Percentiles rank a stretch among this genome's conserved stretches.
Evolutionary conservation across 2,113 vertebrate genomes (phyloP).

Genomic region (Trichomycterus rosablanca): DNA sequence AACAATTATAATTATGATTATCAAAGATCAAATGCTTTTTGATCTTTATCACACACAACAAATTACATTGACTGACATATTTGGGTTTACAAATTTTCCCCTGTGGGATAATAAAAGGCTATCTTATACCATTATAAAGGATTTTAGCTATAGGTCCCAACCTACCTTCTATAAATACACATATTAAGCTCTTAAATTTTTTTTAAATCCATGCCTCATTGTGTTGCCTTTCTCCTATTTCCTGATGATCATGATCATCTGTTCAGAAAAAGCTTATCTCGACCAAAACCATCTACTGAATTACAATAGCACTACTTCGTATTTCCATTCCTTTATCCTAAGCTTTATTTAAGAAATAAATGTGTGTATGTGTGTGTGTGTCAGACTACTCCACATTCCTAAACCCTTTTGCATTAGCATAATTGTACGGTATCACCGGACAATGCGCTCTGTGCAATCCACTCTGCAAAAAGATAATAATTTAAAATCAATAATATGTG

Average conservation of each 20-base stretch:
- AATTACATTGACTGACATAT: too few species aligned
- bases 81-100: neutral
- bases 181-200: conserved; percentile 32
- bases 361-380: conserved; percentile 49
- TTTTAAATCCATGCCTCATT: conserved; percentile 19
- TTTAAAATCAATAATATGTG: conserved; percentile 53
- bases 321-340: conserved; percentile 68
- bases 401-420: conserved; percentile 56
- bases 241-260: conserved; percentile 73
- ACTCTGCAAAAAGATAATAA: conserved; percentile 56
- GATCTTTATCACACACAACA: too few species aligned
- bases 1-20: too few species aligned
- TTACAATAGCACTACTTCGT: conserved; percentile 73
- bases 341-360: conserved; percentile 57
- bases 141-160: too few species aligned
- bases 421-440: conserved; percentile 66
- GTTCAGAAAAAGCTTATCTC: conserved; percentile 73
- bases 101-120: too few species aligned
- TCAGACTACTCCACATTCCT: conserved; percentile 14
- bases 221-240: conserved; percentile 35
- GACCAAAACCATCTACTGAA: conserved; percentile 70
- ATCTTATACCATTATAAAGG: too few species aligned
- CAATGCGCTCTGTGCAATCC: conserved; percentile 54
- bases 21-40: too few species aligned
- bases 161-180: neutral